Base-by-base conservation (phyloP, 1,140 invertebrate genomes). In the Drosophila repleta region DNA sequence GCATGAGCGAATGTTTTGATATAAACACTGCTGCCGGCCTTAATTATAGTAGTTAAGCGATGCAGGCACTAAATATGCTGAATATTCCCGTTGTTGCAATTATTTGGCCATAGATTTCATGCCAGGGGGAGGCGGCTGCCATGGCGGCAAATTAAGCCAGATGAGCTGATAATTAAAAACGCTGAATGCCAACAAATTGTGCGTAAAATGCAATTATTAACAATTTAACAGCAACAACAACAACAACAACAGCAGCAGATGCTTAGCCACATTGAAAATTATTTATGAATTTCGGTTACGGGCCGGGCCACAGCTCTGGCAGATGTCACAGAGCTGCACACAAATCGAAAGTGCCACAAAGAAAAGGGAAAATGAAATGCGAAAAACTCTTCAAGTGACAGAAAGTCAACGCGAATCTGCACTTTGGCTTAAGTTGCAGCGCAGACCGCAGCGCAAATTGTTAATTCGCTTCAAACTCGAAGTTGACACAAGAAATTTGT, bases 401-500 rank as follows among this genome's bases (percentile, higher is more conserved):
- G 74, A 74, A 80, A 85, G 81, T 85, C 58, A 85, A 85, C 81
- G 85, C 63, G 60, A 85, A 74, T 77, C 73, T 71, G 62, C 81
- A 80, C 80, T 85, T 85, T 80, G 69, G 76, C 74, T 74, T 77
- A 79, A 64, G 68, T 56, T 52, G 20, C 53, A 17, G 43, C 32
- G 24, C 20, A 53, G 39, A 43, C 39, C 39, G 17, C 39, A 17
- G 39, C 39, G 39, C 39, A 43, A 66, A 53, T 61, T 67, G 49
- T 49, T 73, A 73, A 73, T 82, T 85, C 77, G 74, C 57, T 58
- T 35, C 74, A 76, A 81, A 71, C 69, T 78, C 66, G 18, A 46
- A 77, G 81, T 80, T 85, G 74, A 85, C 72, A 83, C 60, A 80
- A 80, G 70, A 85, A 85, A 85, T 85, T 85, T 74, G 69, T 80